phyloP scores from a whole-genome alignment of 2,797 vertebrate species.

The Myotis myotis region DNA sequence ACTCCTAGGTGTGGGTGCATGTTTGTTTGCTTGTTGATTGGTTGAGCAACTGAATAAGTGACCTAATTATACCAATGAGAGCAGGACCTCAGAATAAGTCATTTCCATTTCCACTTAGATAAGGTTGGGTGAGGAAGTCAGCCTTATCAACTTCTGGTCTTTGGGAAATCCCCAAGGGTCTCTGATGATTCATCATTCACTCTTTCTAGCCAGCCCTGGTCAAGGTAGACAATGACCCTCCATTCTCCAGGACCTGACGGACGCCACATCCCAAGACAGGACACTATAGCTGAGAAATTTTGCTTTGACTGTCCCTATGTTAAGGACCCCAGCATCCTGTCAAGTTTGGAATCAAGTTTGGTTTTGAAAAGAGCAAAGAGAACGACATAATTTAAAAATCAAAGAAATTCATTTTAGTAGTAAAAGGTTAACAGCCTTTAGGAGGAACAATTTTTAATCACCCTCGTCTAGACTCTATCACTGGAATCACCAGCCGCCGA shows the following conservation, averaged over 20 bases:
- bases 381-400: constrained; percentile 89
- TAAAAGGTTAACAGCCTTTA: constrained; percentile 91
- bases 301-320: constrained; percentile 70
- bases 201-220: not conserved
- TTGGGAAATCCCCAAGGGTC: not conserved
- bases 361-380: constrained; percentile 83
- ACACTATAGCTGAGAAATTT: constrained; percentile 37
- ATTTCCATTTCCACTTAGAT: constrained; percentile 16
- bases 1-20: not conserved
- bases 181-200: not conserved
- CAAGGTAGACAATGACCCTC: not conserved
- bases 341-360: constrained; percentile 82
- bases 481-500: constrained; percentile 87
- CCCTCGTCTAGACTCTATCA: constrained; percentile 89
- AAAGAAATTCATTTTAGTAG: constrained; percentile 91
- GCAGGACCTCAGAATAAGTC: not conserved
- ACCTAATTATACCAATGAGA: constrained; percentile 30
- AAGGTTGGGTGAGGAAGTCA: not conserved
- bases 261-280: not conserved
- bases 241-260: not conserved
- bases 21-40: not conserved
- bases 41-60: constrained; percentile 1
- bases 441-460: constrained; percentile 91
- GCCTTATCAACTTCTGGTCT: not conserved
- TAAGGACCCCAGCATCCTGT: constrained; percentile 76